A percentile compares a stretch with the other conserved stretches of the same genome.
phyloP scores from a whole-genome alignment of 2,888 invertebrate species.

The Eucriotettix oculatus region DNA sequence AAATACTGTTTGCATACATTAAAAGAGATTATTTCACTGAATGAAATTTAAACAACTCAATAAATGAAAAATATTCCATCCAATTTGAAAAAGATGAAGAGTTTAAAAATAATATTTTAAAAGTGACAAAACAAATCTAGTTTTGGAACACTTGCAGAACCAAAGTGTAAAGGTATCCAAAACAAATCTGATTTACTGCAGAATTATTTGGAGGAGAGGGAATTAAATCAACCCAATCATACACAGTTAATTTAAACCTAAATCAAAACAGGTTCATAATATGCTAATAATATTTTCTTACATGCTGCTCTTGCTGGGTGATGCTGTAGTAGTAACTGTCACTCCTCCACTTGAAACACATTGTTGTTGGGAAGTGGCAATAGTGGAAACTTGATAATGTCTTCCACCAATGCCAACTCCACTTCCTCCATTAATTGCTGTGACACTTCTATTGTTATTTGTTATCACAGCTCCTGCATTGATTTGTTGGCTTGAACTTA shows the following conservation, averaged over 20 bases:
- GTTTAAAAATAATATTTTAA: too few species aligned
- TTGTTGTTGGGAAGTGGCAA: constrained; percentile 22
- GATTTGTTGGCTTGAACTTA: constrained; percentile 63
- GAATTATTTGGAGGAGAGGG: too few species aligned
- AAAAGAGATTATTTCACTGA: too few species aligned
- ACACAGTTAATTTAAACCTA: not conserved
- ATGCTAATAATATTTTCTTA: not conserved
- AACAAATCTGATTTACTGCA: too few species aligned
- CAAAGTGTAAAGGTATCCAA: too few species aligned
- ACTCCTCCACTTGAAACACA: constrained; percentile 35
- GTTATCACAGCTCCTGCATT: constrained; percentile 30
- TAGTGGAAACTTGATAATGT: constrained; percentile 12
- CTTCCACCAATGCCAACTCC: constrained; percentile 16
- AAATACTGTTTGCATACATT: too few species aligned
- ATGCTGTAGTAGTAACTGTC: constrained; percentile 41
- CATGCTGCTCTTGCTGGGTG: constrained; percentile 18
- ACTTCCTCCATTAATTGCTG: constrained; percentile 13
- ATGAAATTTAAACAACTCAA: too few species aligned
- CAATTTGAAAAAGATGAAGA: too few species aligned
- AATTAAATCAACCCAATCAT: too few species aligned
- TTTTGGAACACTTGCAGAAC: too few species aligned
- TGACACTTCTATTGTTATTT: constrained; percentile 10
- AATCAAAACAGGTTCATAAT: not conserved
- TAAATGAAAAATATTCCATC: too few species aligned
- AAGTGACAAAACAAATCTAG: too few species aligned